Conservation (phyloP, 1,140 invertebrate genomes). For the Drosophila miranda region DNA sequence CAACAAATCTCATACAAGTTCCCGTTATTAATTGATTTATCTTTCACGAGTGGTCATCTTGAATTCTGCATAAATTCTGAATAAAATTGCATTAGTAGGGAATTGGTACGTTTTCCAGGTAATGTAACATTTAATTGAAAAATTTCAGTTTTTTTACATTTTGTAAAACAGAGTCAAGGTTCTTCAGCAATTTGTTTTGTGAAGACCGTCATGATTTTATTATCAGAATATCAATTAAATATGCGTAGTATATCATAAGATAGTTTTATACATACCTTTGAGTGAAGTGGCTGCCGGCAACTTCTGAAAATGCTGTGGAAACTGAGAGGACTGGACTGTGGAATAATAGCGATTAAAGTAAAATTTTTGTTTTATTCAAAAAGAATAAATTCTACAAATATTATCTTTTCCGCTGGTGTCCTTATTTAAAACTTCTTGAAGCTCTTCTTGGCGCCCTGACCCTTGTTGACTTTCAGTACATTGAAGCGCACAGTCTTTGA, state of each 20-base stretch:
- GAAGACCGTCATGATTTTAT: slow-evolving; percentile 86
- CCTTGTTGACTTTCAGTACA: slow-evolving; percentile 98
- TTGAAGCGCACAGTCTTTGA: slow-evolving; percentile 99
- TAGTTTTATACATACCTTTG: slow-evolving; percentile 46
- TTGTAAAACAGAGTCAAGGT: slow-evolving; percentile 55
- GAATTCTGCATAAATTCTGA: slow-evolving; percentile 10
- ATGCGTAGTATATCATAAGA: background rate
- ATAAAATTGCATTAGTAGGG: slow-evolving; percentile 21
- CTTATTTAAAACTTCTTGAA: slow-evolving; percentile 92
- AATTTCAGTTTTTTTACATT: slow-evolving; percentile 67
- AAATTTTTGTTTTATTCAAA: slow-evolving; percentile 74
- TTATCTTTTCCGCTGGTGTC: slow-evolving; percentile 64
- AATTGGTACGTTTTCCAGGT: background rate
- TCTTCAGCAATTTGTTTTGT: slow-evolving; percentile 85
- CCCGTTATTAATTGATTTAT: background rate
- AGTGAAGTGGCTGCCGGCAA: background rate
- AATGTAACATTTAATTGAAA: slow-evolving; percentile 16
- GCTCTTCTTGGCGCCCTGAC: slow-evolving; percentile 96
- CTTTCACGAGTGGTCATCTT: background rate
- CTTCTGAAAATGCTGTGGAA: slow-evolving; percentile 9
- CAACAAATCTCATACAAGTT: too few relatives aligned
- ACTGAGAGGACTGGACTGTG: slow-evolving; percentile 21
- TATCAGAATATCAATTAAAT: slow-evolving; percentile 64
- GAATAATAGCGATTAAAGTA: slow-evolving; percentile 46
- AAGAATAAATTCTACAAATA: slow-evolving; percentile 76